Percentiles rank a stretch among this genome's conserved stretches.
Evolutionary conservation across 2,113 vertebrate genomes (phyloP).

Genomic region (Bothrops jararaca): DNA sequence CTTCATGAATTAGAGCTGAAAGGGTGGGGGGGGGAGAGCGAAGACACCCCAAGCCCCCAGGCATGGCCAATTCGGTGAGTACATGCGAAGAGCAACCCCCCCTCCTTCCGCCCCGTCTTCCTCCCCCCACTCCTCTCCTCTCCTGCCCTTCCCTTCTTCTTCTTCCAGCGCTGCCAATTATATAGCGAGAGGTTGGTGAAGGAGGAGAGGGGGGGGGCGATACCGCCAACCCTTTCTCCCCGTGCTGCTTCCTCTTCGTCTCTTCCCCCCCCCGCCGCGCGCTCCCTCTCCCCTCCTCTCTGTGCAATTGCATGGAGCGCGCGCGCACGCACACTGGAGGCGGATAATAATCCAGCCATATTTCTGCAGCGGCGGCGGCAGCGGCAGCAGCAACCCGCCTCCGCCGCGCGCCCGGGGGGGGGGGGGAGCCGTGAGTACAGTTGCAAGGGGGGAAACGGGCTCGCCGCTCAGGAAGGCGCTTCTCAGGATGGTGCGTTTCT

Average conservation of each 20-base stretch:
- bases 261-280: neutral
- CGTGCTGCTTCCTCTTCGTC: slow-evolving; percentile 5
- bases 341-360: slow-evolving; percentile 46
- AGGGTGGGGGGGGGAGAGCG: slow-evolving; percentile 60
- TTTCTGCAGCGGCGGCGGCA: slow-evolving; percentile 43
- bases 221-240: slow-evolving; percentile 3
- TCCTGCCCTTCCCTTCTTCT: neutral
- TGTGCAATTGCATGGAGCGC: neutral
- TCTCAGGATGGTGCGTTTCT: slow-evolving; percentile 67
- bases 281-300: neutral
- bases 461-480: slow-evolving; percentile 31
- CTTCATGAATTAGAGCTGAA: slow-evolving; percentile 82
- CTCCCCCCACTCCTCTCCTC: neutral
- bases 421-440: slow-evolving; percentile 44
- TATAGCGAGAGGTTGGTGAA: slow-evolving; percentile 42
- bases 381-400: slow-evolving; percentile 1
- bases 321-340: neutral
- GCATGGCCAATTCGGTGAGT: slow-evolving; percentile 95
- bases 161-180: slow-evolving; percentile 49
- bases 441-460: slow-evolving; percentile 20
- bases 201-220: neutral
- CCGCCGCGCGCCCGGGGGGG: neutral
- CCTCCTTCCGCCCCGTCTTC: neutral
- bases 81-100: slow-evolving; percentile 33
- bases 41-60: slow-evolving; percentile 72